Conservation (phyloP, 2,888 invertebrate species). For the Parnassius mnemosyne region DNA sequence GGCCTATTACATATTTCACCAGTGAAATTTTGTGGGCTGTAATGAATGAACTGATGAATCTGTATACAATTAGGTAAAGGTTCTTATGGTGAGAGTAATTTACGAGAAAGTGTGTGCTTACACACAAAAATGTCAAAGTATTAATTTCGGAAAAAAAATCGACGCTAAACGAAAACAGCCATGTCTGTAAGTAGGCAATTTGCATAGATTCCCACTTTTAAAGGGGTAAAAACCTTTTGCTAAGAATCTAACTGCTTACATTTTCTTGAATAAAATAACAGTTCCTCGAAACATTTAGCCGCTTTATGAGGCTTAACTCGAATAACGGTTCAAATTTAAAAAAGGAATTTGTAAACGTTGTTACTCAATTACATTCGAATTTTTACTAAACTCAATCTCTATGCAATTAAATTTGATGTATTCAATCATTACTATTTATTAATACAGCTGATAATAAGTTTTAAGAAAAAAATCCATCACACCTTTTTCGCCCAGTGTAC, state of each 20-base stretch:
- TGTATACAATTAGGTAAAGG: too few relatives aligned
- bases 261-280: slow-evolving; percentile 3
- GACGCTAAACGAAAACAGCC: not conserved
- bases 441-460: too few relatives aligned
- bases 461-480: too few relatives aligned
- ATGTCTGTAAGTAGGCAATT: not conserved
- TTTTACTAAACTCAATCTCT: too few relatives aligned
- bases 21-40: too few relatives aligned
- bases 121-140: not conserved
- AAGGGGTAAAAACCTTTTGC: not conserved
- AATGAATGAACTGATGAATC: too few relatives aligned
- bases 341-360: not conserved
- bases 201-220: not conserved
- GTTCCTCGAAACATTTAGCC: not conserved
- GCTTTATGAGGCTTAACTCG: not conserved
- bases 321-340: not conserved
- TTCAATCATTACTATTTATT: too few relatives aligned
- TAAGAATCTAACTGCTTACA: not conserved
- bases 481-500: too few relatives aligned
- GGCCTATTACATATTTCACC: too few relatives aligned
- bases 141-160: not conserved
- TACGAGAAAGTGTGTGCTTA: not conserved
- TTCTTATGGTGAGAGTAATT: too few relatives aligned
- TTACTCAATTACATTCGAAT: not conserved
- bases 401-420: too few relatives aligned